These are phyloP conservation scores for Zhuqinia jingwanae DNA, from an alignment of 2,888 invertebrate genomes.

Conservation along the genomic window DNA sequence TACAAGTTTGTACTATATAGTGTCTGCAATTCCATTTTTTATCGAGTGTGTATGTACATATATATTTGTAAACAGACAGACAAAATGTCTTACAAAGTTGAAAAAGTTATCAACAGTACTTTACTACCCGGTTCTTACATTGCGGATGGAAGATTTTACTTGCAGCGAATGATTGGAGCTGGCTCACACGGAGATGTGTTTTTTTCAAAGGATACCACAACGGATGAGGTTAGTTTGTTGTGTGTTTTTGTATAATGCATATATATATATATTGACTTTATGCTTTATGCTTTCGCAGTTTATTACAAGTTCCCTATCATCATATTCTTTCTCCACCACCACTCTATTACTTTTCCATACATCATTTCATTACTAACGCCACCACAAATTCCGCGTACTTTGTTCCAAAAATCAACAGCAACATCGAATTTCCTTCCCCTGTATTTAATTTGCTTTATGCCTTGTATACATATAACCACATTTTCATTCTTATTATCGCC, in stretches of 20 bases:
- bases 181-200: slow-evolving; percentile 74
- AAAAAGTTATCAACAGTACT: slow-evolving; percentile 67
- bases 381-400: slow-evolving; percentile 5
- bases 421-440: slow-evolving; percentile 45
- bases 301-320: neutral
- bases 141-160: slow-evolving; percentile 68
- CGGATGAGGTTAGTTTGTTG: slow-evolving; percentile 68
- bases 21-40: slow-evolving; percentile 27
- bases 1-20: slow-evolving; percentile 5
- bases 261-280: neutral
- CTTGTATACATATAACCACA: neutral
- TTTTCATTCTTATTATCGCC: no score
- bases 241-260: neutral
- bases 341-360: neutral
- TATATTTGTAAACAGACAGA: slow-evolving; percentile 15
- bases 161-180: slow-evolving; percentile 67
- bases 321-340: neutral
- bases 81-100: slow-evolving; percentile 28
- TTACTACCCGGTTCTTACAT: slow-evolving; percentile 63
- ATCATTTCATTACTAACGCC: slow-evolving; percentile 4
- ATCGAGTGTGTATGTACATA: slow-evolving; percentile 15
- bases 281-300: neutral
- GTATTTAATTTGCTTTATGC: slow-evolving; percentile 26
- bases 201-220: slow-evolving; percentile 66
- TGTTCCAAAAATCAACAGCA: slow-evolving; percentile 17